A percentile compares a stretch with the other conserved stretches of the same genome.
These are phyloP conservation scores for Bradypodion pumilum DNA, from an alignment of 2,797 vertebrate genomes.

Conservation along the genomic window DNA sequence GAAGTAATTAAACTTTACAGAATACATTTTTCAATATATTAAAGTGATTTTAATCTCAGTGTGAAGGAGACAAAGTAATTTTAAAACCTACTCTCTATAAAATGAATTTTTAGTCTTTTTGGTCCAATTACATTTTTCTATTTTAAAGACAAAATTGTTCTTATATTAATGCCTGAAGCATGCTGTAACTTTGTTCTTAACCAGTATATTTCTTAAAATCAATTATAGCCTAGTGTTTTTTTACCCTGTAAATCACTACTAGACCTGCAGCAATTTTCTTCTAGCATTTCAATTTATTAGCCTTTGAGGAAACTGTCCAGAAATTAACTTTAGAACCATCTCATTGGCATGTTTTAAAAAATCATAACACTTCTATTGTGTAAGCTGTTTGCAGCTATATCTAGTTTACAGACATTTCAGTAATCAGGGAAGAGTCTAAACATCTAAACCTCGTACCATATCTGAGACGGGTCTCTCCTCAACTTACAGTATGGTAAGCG, in stretches of 20 bases:
- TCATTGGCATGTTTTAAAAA: neutral
- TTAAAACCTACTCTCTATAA: conserved; percentile 54
- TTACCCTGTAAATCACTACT: conserved; percentile 19
- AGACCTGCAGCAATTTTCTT: conserved; percentile 36
- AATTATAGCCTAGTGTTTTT: conserved; percentile 49
- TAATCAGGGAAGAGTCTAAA: neutral
- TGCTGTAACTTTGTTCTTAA: conserved; percentile 45
- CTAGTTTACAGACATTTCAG: neutral
- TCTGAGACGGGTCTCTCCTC: neutral
- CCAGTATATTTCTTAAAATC: conserved; percentile 57
- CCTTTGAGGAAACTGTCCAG: conserved; percentile 27
- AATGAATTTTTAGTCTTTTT: conserved; percentile 65
- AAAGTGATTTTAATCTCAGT: conserved; percentile 46
- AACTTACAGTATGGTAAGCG: neutral
- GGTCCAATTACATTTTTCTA: conserved; percentile 61
- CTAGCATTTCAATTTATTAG: conserved; percentile 39
- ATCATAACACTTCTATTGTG: neutral
- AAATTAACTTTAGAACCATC: neutral
- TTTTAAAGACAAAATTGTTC: conserved; percentile 50
- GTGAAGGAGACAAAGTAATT: conserved; percentile 48
- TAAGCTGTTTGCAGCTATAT: neutral
- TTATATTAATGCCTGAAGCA: conserved; percentile 50
- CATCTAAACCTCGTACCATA: neutral
- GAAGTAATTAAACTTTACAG: conserved; percentile 44
- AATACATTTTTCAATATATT: conserved; percentile 57